These are phyloP conservation scores for Arothron firmamentum DNA, from an alignment of 2,113 vertebrate genomes.

Conservation along the genomic window DNA sequence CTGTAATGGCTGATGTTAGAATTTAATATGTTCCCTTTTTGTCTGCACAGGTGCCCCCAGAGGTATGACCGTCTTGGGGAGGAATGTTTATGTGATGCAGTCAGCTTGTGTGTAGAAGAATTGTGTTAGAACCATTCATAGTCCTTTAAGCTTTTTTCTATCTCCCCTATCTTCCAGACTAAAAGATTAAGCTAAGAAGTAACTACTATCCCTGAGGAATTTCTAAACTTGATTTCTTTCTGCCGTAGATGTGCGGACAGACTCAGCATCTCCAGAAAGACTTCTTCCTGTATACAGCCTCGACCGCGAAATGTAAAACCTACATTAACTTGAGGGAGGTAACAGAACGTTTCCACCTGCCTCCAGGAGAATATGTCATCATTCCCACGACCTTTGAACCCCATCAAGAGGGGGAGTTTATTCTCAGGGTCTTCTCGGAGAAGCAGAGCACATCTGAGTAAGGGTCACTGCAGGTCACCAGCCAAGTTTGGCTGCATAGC, in stretches of 20 bases:
- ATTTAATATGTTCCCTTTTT: neutral
- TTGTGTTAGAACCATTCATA: neutral
- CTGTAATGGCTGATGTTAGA: neutral
- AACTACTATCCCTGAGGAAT: too few relatives aligned
- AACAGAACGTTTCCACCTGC: slow-evolving; percentile 86
- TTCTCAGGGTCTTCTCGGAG: slow-evolving; percentile 96
- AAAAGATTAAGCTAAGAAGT: too few relatives aligned
- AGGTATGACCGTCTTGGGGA: slow-evolving; percentile 73
- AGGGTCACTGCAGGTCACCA: slow-evolving; percentile 58
- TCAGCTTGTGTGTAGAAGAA: slow-evolving; percentile 11
- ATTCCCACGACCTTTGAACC: slow-evolving; percentile 91
- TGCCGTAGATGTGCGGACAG: slow-evolving; percentile 82
- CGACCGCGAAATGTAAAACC: slow-evolving; percentile 86
- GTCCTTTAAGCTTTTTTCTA: too few relatives aligned
- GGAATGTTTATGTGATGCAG: slow-evolving; percentile 5
- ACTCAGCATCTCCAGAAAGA: slow-evolving; percentile 91
- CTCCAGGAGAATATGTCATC: slow-evolving; percentile 90
- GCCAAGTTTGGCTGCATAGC: neutral
- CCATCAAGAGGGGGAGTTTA: slow-evolving; percentile 92
- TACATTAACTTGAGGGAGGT: slow-evolving; percentile 96
- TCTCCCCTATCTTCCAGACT: too few relatives aligned
- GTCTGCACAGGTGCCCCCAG: slow-evolving; percentile 81
- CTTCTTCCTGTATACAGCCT: slow-evolving; percentile 94
- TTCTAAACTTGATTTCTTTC: neutral
- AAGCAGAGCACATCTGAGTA: slow-evolving; percentile 92